These are phyloP conservation scores for Parnassius orleans DNA, from an alignment of 2,888 invertebrate species.

Conservation along the genomic window DNA sequence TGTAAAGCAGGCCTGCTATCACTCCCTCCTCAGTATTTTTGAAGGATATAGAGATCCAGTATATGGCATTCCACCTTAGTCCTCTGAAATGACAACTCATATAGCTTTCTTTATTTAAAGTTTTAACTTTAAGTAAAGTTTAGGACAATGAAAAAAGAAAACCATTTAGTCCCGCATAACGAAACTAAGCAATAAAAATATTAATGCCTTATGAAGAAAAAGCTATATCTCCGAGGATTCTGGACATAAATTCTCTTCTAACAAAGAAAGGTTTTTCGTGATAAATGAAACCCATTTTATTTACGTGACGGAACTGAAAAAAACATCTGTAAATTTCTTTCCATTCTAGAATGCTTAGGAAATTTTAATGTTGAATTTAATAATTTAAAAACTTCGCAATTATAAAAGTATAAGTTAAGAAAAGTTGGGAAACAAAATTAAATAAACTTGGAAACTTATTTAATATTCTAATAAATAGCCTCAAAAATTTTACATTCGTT, in stretches of 20 bases:
- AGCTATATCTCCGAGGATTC: neutral
- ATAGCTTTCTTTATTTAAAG: too few relatives aligned
- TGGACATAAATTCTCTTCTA: neutral
- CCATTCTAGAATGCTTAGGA: slow-evolving; percentile 1
- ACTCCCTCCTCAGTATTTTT: too few relatives aligned
- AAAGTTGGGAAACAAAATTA: slow-evolving; percentile 19
- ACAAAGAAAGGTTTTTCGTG: slow-evolving; percentile 9
- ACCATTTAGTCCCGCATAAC: neutral
- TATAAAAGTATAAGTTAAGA: slow-evolving; percentile 10
- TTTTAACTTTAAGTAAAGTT: too few relatives aligned
- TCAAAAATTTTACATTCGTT: neutral
- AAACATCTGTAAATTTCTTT: slow-evolving; percentile 14
- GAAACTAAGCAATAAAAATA: slow-evolving; percentile 10
- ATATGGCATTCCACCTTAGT: too few relatives aligned
- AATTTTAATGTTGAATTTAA: slow-evolving; percentile 13
- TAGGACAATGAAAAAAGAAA: neutral
- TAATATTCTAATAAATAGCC: slow-evolving; percentile 15
- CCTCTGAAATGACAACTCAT: too few relatives aligned
- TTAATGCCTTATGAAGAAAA: slow-evolving; percentile 7
- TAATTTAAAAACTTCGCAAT: slow-evolving; percentile 24
- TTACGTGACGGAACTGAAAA: slow-evolving; percentile 11
- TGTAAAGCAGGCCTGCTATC: too few relatives aligned
- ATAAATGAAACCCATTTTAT: slow-evolving; percentile 17
- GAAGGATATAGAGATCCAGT: too few relatives aligned
- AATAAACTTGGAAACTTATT: slow-evolving; percentile 9